Evolutionary conservation across 2,888 invertebrate species (phyloP).

Genomic region (Cephonodes hylas): DNA sequence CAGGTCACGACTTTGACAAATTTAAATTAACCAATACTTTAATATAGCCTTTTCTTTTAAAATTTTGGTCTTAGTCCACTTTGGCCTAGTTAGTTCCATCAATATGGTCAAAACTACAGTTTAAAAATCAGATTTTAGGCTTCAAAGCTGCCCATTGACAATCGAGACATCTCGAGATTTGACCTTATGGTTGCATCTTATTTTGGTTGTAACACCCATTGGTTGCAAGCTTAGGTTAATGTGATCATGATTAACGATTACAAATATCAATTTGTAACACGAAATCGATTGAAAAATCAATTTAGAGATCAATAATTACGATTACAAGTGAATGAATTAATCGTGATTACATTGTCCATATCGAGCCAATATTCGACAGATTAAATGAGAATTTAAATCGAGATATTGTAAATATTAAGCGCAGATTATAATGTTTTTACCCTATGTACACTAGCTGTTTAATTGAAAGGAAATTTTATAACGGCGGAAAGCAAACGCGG

Average conservation of each 20-base stretch:
- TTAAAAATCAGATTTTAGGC: not conserved
- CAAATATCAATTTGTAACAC: no score
- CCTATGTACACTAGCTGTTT: slow-evolving; percentile 54
- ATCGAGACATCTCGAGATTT: not conserved
- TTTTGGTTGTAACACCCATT: not conserved
- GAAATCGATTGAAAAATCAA: no score
- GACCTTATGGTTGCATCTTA: not conserved
- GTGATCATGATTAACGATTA: no score
- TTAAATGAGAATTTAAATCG: slow-evolving; percentile 20
- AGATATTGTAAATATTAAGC: slow-evolving; percentile 67
- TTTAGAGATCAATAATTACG: no score
- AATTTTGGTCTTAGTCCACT: no score
- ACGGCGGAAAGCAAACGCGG: not conserved
- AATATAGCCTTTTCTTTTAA: no score
- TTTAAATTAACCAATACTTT: no score
- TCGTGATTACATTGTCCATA: no score
- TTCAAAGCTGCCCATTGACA: not conserved
- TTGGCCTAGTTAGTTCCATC: no score
- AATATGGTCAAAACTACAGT: not conserved
- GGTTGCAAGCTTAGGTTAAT: slow-evolving; percentile 17
- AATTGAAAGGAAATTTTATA: slow-evolving; percentile 39
- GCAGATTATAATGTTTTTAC: slow-evolving; percentile 49
- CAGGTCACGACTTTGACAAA: no score
- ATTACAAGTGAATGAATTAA: no score
- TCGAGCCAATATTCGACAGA: no score